Evolutionary conservation across 2,888 invertebrate species (phyloP).

Genomic region (Bibio marci): DNA sequence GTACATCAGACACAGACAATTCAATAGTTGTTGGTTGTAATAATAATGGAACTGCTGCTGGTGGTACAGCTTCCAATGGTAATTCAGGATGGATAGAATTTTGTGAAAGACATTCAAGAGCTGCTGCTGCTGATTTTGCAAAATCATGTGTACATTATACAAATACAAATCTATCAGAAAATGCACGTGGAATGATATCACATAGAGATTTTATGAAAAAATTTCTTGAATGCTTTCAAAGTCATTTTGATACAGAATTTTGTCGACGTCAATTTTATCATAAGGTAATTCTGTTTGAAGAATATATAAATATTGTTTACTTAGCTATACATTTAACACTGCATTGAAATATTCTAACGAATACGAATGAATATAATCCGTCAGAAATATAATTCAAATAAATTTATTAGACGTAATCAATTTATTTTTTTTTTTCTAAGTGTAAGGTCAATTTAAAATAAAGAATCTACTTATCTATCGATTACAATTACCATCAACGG

Average conservation of each 20-base stretch:
- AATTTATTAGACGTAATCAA: too few relatives aligned
- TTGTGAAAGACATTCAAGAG: conserved; percentile 72
- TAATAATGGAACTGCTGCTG: conserved; percentile 11
- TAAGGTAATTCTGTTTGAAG: conserved; percentile 24
- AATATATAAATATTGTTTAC: too few relatives aligned
- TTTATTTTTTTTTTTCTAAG: too few relatives aligned
- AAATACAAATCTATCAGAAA: conserved; percentile 48
- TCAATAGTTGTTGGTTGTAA: conserved; percentile 1
- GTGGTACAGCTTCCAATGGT: conserved; percentile 26
- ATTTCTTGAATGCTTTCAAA: conserved; percentile 69
- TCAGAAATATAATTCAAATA: too few relatives aligned
- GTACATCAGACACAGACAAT: too few relatives aligned
- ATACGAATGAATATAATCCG: too few relatives aligned
- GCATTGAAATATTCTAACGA: too few relatives aligned
- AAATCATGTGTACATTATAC: conserved; percentile 68
- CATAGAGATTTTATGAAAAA: conserved; percentile 66
- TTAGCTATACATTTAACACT: too few relatives aligned
- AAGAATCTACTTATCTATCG: too few relatives aligned
- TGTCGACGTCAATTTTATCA: conserved; percentile 35
- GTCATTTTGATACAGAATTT: conserved; percentile 70
- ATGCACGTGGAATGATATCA: conserved; percentile 44
- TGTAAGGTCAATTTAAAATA: too few relatives aligned
- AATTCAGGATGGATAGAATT: conserved; percentile 66
- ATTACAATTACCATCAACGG: too few relatives aligned
- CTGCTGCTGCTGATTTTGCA: conserved; percentile 75